phyloP scores from a whole-genome alignment of 2,797 vertebrate genomes.

The Ibycter americanus region DNA sequence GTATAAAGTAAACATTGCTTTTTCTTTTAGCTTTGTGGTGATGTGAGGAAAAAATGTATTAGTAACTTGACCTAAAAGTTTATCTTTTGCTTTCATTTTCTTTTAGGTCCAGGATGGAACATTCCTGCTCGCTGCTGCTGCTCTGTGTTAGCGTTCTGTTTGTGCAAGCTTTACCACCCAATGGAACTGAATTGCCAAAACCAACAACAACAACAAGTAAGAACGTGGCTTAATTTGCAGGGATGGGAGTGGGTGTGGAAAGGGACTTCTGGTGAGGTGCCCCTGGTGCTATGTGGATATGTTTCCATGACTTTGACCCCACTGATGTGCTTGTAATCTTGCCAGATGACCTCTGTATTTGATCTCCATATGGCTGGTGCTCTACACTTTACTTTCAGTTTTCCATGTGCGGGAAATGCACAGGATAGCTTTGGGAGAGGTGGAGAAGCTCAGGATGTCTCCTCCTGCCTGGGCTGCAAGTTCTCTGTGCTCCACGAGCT shows the following conservation, averaged over 20 bases:
- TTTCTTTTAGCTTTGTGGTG: background rate
- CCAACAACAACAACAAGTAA: slow-evolving; percentile 51
- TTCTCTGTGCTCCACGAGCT: rapidly evolving
- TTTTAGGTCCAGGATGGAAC: slow-evolving; percentile 67
- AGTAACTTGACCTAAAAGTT: background rate
- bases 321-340: rapidly evolving
- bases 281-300: background rate
- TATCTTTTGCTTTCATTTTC: background rate
- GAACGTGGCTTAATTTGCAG: background rate
- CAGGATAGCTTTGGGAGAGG: rapidly evolving
- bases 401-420: rapidly evolving
- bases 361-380: rapidly evolving
- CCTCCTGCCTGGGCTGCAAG: background rate
- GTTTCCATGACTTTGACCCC: background rate
- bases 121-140: slow-evolving; percentile 17
- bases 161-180: slow-evolving; percentile 26
- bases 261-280: rapidly evolving
- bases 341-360: background rate
- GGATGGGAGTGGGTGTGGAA: background rate
- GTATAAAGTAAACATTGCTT: background rate
- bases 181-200: slow-evolving; percentile 37
- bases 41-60: rapidly evolving
- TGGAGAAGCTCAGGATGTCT: background rate
- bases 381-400: background rate
- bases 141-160: slow-evolving; percentile 36